Conservation (phyloP, 2,113 vertebrate genomes). For the human (Homo sapiens) region GRCh38 chr18:45725501-45726000, state of each 20-base stretch:
- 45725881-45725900: not conserved
- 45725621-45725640: not conserved
- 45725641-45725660: not conserved
- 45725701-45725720: not conserved
- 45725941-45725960: no score
- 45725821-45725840: not conserved
- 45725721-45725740: not conserved
- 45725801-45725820: not conserved
- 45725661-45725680: not conserved
- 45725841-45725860: not conserved
- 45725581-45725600: rapidly evolving
- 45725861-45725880: not conserved
- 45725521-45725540: not conserved
- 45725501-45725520: not conserved
- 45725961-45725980: not conserved
- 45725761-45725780: not conserved
- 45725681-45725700: not conserved
- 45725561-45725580: rapidly evolving
- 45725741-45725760: not conserved
- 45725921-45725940: not conserved
- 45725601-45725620: not conserved
- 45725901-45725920: not conserved
- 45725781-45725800: not conserved
- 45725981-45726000: not conserved
- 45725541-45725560: not conserved